Conservation (phyloP, 2,113 vertebrate genomes). For the Clupea harengus region DNA sequence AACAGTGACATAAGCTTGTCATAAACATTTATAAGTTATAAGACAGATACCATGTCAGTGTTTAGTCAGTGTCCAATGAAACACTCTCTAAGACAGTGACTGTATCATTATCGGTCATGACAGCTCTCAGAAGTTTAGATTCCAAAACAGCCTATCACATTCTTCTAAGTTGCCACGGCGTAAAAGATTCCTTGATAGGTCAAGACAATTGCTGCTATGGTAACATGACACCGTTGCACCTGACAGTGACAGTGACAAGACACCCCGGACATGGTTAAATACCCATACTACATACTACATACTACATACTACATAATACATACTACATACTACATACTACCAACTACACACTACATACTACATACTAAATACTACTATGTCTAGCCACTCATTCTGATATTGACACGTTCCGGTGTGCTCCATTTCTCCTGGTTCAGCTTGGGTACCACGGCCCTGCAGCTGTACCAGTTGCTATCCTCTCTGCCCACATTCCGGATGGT, state of each 20-base stretch:
- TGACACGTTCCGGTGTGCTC: constrained; percentile 40
- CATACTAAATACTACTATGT: not conserved
- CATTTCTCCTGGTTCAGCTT: constrained; percentile 35
- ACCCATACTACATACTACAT: too few relatives aligned
- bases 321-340: too few relatives aligned
- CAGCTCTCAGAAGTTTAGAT: not conserved
- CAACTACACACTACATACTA: too few relatives aligned
- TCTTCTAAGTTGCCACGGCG: not conserved
- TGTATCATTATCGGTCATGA: not conserved
- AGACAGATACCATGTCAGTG: not conserved
- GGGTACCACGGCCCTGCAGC: constrained; percentile 59
- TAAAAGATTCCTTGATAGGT: not conserved
- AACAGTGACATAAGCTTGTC: not conserved
- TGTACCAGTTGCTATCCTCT: constrained; percentile 46
- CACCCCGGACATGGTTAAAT: not conserved
- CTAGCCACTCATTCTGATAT: not conserved
- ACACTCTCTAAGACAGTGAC: not conserved
- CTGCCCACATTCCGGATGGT: not conserved
- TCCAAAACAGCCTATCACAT: not conserved
- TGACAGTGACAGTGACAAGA: not conserved
- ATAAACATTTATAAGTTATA: not conserved
- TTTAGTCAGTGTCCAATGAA: not conserved
- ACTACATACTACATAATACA: too few relatives aligned
- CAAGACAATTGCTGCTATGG: not conserved
- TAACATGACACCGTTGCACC: not conserved